Evolutionary conservation across 2,113 vertebrate genomes (phyloP).

Genomic region (Pteropus alecto): DNA sequence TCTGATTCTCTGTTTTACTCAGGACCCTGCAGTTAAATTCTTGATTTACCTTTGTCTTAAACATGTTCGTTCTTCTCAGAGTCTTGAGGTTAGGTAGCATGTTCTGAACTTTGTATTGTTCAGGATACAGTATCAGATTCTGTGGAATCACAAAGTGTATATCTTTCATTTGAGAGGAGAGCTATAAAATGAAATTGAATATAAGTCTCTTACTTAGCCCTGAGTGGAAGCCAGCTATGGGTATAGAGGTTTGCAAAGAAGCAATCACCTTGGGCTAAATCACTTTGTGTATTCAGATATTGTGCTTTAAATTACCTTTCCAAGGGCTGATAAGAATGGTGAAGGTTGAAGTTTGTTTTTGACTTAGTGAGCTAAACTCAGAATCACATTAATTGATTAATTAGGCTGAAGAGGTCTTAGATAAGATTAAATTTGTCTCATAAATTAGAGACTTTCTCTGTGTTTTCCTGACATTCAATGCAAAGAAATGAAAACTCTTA

Average conservation of each 20-base stretch:
- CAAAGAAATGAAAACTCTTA: background rate
- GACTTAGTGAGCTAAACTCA: background rate
- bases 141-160: background rate
- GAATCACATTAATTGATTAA: background rate
- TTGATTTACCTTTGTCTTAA: background rate
- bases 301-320: background rate
- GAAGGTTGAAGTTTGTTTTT: background rate
- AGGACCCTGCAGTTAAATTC: background rate
- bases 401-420: background rate
- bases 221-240: background rate
- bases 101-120: background rate
- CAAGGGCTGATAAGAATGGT: background rate
- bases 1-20: background rate
- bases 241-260: background rate
- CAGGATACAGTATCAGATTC: background rate
- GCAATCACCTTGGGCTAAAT: background rate
- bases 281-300: background rate
- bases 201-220: background rate
- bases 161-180: background rate
- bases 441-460: background rate
- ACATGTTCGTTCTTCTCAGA: background rate
- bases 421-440: conserved; percentile 5
- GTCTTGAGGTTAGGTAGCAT: background rate
- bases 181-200: background rate
- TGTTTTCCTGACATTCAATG: background rate